Conservation (phyloP, 1,140 invertebrate genomes). For the Steinernema feltiae region DNA sequence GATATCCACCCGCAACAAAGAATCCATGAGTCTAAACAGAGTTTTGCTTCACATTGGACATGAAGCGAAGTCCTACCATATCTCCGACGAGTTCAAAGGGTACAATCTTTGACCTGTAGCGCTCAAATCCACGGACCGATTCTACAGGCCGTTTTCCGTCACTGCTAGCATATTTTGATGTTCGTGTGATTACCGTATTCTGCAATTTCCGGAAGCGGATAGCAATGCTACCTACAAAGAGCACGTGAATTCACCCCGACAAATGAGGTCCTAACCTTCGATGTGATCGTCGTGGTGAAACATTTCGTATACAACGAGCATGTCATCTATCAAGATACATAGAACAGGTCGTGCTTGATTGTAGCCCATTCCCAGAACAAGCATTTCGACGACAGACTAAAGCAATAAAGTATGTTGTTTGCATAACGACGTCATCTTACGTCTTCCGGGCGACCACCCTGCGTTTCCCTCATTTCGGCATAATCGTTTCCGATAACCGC, state of each 20-base stretch:
- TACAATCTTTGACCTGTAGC: constrained; percentile 16
- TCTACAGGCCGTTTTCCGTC: constrained; percentile 16
- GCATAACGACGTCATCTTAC: constrained; percentile 23
- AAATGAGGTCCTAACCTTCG: constrained; percentile 25
- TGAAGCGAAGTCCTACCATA: constrained; percentile 35
- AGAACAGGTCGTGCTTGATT: constrained; percentile 50
- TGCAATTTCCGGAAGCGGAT: constrained; percentile 43
- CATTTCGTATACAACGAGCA: constrained; percentile 49
- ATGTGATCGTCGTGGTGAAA: constrained; percentile 45
- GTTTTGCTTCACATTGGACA: too few relatives aligned
- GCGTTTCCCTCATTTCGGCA: constrained; percentile 17
- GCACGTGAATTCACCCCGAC: not conserved
- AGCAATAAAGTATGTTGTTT: constrained; percentile 19
- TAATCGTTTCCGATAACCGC: constrained; percentile 22
- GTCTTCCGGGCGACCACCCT: constrained; percentile 5
- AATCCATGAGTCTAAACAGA: constrained; percentile 49
- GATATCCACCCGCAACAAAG: constrained; percentile 49
- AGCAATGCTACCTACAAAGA: constrained; percentile 33
- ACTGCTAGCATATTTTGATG: not conserved
- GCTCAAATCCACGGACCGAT: not conserved
- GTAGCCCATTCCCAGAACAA: constrained; percentile 45
- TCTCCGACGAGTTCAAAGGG: constrained; percentile 45
- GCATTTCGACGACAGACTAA: constrained; percentile 43
- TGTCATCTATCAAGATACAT: constrained; percentile 47
- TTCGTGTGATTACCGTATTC: constrained; percentile 29